Percentiles rank a stretch among this genome's conserved stretches.
Evolutionary conservation across 2,113 vertebrate genomes (phyloP).

Genomic region (Phylloscopus trochiloides): DNA sequence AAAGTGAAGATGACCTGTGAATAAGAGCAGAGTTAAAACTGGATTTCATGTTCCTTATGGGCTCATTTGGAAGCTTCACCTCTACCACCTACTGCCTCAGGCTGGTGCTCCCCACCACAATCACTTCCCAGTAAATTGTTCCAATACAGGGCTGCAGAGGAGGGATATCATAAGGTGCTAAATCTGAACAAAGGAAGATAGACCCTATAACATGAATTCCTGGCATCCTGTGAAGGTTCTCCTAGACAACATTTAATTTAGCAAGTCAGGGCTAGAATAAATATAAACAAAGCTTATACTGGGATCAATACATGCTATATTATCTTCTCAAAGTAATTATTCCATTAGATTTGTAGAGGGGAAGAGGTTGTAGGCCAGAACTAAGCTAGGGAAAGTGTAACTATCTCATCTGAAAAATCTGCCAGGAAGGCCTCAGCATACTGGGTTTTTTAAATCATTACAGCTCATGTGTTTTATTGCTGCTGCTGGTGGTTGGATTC

Average conservation of each 20-base stretch:
- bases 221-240: background rate
- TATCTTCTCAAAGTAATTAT: background rate
- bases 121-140: background rate
- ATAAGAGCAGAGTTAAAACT: background rate
- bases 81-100: background rate
- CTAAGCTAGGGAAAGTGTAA: background rate
- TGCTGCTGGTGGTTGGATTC: background rate
- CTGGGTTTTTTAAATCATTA: background rate
- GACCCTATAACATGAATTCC: background rate
- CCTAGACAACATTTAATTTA: background rate
- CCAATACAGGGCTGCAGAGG: background rate
- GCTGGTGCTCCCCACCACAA: background rate
- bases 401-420: background rate
- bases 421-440: background rate
- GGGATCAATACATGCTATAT: background rate
- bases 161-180: background rate
- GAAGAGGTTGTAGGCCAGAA: background rate
- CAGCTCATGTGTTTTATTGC: background rate
- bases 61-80: background rate
- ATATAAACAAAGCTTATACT: background rate
- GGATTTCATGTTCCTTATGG: background rate
- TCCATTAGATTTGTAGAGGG: background rate
- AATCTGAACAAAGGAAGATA: background rate
- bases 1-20: background rate
- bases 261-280: background rate